A percentile compares a stretch with the other conserved stretches of the same genome.
phyloP scores from a whole-genome alignment of 2,888 invertebrate species.

The Dryocosmus kuriphilus region DNA sequence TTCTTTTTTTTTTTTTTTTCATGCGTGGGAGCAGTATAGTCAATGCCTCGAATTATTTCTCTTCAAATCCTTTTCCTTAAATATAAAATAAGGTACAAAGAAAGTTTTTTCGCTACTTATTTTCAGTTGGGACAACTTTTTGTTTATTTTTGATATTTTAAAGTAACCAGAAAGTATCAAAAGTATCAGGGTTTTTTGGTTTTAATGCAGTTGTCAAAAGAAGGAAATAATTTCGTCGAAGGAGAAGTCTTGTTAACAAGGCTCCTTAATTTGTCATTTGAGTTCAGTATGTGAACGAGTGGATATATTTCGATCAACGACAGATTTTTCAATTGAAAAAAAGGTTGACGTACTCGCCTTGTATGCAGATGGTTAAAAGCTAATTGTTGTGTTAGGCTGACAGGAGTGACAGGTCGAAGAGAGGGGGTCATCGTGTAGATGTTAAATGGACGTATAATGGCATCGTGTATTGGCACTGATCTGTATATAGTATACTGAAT shows the following conservation, averaged over 20 bases:
- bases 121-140: no score
- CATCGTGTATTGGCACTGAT: conserved; percentile 31
- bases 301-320: conserved; percentile 1
- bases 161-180: no score
- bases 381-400: conserved; percentile 30
- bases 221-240: neutral
- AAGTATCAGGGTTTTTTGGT: neutral
- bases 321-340: conserved; percentile 13
- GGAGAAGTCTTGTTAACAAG: neutral
- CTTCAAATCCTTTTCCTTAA: neutral
- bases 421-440: conserved; percentile 35
- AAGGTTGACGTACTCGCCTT: conserved; percentile 27
- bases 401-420: conserved; percentile 14
- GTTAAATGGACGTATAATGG: conserved; percentile 33
- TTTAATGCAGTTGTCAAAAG: neutral
- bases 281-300: no score
- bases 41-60: neutral
- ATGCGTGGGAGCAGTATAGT: no score
- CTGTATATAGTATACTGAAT: no score
- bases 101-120: no score
- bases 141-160: no score
- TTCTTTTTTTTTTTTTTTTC: neutral
- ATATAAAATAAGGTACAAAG: no score
- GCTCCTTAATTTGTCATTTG: neutral
- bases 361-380: conserved; percentile 18